Base-by-base conservation (phyloP, 2,797 vertebrate species). In the Lagodon rhomboides region DNA sequence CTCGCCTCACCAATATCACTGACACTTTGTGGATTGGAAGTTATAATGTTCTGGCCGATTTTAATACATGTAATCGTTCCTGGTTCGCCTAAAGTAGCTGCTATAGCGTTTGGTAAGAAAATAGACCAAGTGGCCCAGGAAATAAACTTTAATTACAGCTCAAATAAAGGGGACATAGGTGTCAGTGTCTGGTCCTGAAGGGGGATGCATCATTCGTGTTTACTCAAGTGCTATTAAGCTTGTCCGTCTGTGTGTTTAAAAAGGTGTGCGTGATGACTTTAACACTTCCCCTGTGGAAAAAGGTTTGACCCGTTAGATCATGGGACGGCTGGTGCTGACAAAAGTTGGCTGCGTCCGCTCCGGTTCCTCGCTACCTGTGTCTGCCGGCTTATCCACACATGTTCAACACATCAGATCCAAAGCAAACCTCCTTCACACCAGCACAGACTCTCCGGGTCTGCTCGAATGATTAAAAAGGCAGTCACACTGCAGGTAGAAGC, bases 351-450 rank as follows among this genome's bases (percentile, higher is more conserved):
- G 3, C 54, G 58, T 68, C 80, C 54, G 9, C 46, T 12, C 69
- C 20, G 23, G 55, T 18, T 79, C 78, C 75, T 63, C 82, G 56
- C 68, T 74, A 81, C 82, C 82, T 66, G 80, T 9, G 64, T 44
- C 80, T 65, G 77, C 61, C 68, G 58, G 71, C 65, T 69, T 58
- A 74, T 66, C 68, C 55, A 30, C 5, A 18, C 66, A 81, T 87
- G 83, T 84, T 79, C 84, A 88, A 91, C 44, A 18, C 85, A 88
- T 90, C 68, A 84, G 75, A 77, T 79, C 75, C 69, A 55, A 46
- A 50, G 65, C 12, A 58, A 64, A 53, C 46, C 22, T 68, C 11
- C 38, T 68, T 79, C 56, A 75, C 77, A 74, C 65, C 7, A 13
- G 44, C 5, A 61, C 46, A 4, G 51, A 77, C 69, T 41, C 73